A percentile compares a stretch with the other conserved stretches of the same genome.
Evolutionary conservation across 92 coral and sea anemone species (phyloP).

Genomic region (Epizoanthus stellaris): DNA sequence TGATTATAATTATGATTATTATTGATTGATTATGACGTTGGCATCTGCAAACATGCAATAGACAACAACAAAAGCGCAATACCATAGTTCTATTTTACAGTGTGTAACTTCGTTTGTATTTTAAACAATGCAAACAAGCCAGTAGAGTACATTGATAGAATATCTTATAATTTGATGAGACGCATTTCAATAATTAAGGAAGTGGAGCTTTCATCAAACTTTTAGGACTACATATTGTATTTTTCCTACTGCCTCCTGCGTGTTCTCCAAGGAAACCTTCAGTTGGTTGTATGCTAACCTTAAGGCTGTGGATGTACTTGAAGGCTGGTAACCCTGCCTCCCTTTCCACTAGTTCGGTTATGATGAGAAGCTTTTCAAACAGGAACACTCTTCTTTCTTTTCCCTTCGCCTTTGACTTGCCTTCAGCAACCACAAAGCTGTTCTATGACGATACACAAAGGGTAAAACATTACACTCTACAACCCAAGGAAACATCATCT

Average conservation of each 20-base stretch:
- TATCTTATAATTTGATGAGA: neutral
- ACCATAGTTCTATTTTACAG: too few relatives aligned
- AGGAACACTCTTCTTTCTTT: conserved; percentile 84
- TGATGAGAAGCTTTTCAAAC: conserved; percentile 71
- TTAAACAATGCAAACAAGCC: too few relatives aligned
- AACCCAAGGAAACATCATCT: too few relatives aligned
- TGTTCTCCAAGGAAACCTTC: neutral
- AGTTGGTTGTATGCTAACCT: conserved; percentile 54
- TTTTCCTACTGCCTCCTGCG: neutral
- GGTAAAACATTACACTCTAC: neutral
- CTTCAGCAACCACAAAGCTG: conserved; percentile 77
- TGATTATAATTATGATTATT: too few relatives aligned
- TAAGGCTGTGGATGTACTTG: conserved; percentile 66
- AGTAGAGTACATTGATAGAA: too few relatives aligned
- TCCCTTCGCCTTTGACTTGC: conserved; percentile 80
- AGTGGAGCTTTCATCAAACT: too few relatives aligned
- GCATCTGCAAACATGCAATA: too few relatives aligned
- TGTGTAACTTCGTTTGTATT: too few relatives aligned
- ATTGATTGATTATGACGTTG: too few relatives aligned
- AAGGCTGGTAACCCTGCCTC: conserved; percentile 82
- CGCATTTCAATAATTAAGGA: neutral
- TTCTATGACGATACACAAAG: conserved; percentile 50
- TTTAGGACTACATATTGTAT: too few relatives aligned
- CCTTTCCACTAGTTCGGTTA: conserved; percentile 73
- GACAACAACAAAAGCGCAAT: too few relatives aligned